phyloP scores from a whole-genome alignment of 2,888 invertebrate genomes.

The Steinernema carpocapsae region DNA sequence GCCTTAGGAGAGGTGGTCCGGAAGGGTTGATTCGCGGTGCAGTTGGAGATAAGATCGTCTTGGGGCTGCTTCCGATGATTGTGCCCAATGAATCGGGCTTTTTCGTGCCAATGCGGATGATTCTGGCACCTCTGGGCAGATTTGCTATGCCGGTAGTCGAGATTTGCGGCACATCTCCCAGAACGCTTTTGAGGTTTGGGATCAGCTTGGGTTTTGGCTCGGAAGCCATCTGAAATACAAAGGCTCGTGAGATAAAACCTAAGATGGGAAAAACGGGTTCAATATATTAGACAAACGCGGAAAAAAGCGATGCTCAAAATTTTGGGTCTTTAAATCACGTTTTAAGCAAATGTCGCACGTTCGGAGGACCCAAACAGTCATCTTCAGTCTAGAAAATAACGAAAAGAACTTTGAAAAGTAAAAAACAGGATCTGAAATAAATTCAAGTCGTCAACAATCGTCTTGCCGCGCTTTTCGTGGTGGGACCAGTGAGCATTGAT shows the following conservation, averaged over 20 bases:
- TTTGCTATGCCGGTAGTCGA: neutral
- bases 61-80: neutral
- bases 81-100: neutral
- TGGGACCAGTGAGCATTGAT: too few relatives aligned
- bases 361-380: neutral
- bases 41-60: too few relatives aligned
- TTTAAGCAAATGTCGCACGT: neutral
- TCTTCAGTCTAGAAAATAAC: too few relatives aligned
- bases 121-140: conserved; percentile 2
- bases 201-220: conserved; percentile 7
- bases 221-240: neutral
- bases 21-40: neutral
- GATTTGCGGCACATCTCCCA: neutral
- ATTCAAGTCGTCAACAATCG: too few relatives aligned
- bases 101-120: conserved; percentile 7
- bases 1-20: neutral
- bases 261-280: neutral
- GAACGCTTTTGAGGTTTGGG: neutral
- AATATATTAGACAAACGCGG: too few relatives aligned
- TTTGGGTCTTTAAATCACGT: neutral
- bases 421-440: too few relatives aligned
- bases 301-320: too few relatives aligned
- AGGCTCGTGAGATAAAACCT: neutral
- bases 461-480: too few relatives aligned
- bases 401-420: too few relatives aligned